Percentiles rank a stretch among this genome's conserved stretches.
These are phyloP conservation scores for Isoperla grammatica DNA, from an alignment of 2,888 invertebrate species.

Conservation along the genomic window DNA sequence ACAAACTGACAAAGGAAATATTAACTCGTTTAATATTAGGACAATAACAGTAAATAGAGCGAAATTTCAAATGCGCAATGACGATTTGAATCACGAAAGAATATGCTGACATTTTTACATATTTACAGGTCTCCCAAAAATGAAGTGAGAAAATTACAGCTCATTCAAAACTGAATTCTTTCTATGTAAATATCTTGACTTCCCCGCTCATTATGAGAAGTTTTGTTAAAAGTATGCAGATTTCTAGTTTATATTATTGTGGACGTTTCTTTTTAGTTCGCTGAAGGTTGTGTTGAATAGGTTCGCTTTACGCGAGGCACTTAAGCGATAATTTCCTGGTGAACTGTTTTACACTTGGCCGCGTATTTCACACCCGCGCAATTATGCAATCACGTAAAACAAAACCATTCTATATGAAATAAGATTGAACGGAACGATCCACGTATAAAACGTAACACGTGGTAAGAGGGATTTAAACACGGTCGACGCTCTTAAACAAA, in stretches of 20 bases:
- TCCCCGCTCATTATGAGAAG: slow-evolving; percentile 1
- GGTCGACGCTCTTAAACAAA: too few species aligned
- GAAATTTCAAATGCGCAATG: slow-evolving; percentile 2
- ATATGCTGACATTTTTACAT: not conserved
- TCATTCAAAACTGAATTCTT: slow-evolving; percentile 20
- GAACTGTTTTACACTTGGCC: too few species aligned
- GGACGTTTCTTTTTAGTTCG: slow-evolving; percentile 5
- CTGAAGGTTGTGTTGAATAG: not conserved
- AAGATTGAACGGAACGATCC: too few species aligned
- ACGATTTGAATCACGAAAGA: slow-evolving; percentile 1
- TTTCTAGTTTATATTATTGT: slow-evolving; percentile 14
- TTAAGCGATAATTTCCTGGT: too few species aligned
- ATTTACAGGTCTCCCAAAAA: slow-evolving; percentile 7
- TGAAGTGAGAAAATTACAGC: slow-evolving; percentile 17
- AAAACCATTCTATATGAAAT: too few species aligned
- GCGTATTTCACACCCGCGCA: too few species aligned
- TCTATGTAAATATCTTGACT: slow-evolving; percentile 18
- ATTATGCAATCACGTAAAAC: too few species aligned
- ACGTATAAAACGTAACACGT: too few species aligned
- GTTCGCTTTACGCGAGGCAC: not conserved
- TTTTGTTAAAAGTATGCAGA: slow-evolving; percentile 12
- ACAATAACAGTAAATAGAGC: slow-evolving; percentile 10
- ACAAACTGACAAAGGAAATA: too few species aligned
- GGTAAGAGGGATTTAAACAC: too few species aligned
- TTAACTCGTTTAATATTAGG: not conserved